Evolutionary conservation across 2,888 invertebrate genomes (phyloP), one percentile per base, ranked within the genome.

Genomic region (Dimorphilus gyrociliatus): DNA sequence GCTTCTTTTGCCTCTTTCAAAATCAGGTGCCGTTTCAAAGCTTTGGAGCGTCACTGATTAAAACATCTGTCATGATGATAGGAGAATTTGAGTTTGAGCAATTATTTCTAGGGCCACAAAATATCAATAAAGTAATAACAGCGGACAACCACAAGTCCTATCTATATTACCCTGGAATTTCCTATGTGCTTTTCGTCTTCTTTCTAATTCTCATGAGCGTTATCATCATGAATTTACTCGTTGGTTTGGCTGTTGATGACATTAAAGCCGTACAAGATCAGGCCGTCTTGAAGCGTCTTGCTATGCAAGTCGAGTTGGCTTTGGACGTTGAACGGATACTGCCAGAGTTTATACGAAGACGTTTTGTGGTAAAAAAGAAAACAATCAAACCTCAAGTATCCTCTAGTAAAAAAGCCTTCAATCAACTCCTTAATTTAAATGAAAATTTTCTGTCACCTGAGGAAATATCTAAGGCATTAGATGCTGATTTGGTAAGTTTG

Each of bases 231-330:
- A 61, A 61, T 48, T 51, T 60, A 36, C 50, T 60, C 38, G 65
- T 64, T 36, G 68, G 68, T 52, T 46, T 68, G 47, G 68, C 68
- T 36, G 68, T 68, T 19, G 67, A 68, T 44, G 68, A 68, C 48
- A 68, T 68, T 41, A 67, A 67, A 40, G 60, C 57, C 24, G 67
- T 68, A 12, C 67, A 67, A 41, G 65, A 66, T 27, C 57, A 66
- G 39, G 67, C 68, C 13, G 61, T 57, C 8, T 50, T 68, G 10
- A 62, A 59, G 38, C 47, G 58, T 27, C 45, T 55, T 42, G 56
- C 55, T 33, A 58, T 59, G 58, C 55, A 57, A 50, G 63, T 64
- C 16, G 60, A 64, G 36, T 42, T 65, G 34, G 63, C 60, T 4
- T 40, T 65, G 27, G 62, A 63, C 33, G 64, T 66, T 16, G 66